A percentile compares a stretch with the other conserved stretches of the same genome.
phyloP scores from a whole-genome alignment of 1,140 invertebrate genomes.

The Metaphire vulgaris region DNA sequence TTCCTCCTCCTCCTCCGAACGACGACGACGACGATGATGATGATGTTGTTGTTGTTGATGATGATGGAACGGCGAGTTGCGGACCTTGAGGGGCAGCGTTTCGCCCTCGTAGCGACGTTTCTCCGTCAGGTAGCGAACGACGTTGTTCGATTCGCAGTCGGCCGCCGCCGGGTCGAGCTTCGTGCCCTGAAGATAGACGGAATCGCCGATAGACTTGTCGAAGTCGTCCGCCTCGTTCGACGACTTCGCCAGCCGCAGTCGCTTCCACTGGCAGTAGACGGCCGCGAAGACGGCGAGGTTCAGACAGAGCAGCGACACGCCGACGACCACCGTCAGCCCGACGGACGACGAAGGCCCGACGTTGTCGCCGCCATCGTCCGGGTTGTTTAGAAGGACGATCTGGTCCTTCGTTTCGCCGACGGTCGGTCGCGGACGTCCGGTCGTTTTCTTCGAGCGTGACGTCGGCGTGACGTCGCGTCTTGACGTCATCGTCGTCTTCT shows the following conservation, averaged over 20 bases:
- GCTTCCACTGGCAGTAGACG: slow-evolving; percentile 82
- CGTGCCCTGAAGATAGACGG: background rate
- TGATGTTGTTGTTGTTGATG: too few species aligned
- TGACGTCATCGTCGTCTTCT: background rate
- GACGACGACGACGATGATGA: too few species aligned
- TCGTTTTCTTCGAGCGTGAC: background rate
- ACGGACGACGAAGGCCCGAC: slow-evolving; percentile 55
- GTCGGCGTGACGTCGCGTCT: background rate
- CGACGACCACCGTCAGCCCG: slow-evolving; percentile 80
- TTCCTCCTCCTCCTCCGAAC: too few species aligned
- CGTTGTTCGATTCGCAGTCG: background rate
- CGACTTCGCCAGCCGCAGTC: background rate
- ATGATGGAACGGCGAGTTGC: background rate
- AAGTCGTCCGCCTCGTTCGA: background rate
- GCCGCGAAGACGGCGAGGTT: slow-evolving; percentile 89
- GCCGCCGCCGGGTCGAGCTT: background rate
- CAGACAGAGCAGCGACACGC: slow-evolving; percentile 77
- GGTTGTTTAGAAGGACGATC: background rate
- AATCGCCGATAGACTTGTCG: background rate
- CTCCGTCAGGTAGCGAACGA: background rate
- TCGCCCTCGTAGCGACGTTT: background rate
- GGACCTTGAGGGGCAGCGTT: background rate
- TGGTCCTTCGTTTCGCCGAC: background rate
- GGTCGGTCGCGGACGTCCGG: background rate
- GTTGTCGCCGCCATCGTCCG: background rate